These are phyloP conservation scores for Silurus glanis DNA, from an alignment of 2,113 vertebrate genomes.

Conservation along the genomic window DNA sequence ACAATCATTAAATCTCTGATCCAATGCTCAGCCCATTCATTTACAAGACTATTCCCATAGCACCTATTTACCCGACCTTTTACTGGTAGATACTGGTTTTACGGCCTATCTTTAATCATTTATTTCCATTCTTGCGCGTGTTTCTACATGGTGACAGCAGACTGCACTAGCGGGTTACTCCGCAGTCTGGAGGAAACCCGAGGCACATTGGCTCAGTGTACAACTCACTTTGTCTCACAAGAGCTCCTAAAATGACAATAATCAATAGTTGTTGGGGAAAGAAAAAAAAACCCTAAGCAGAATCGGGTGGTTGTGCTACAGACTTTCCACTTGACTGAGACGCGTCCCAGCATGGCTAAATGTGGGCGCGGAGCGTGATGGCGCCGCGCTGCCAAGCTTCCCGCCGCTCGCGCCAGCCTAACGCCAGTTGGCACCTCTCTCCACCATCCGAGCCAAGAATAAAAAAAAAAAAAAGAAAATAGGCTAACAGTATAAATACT, in stretches of 20 bases:
- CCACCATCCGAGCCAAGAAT: slow-evolving; percentile 64
- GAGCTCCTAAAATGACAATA: slow-evolving; percentile 32
- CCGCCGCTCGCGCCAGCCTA: slow-evolving; percentile 63
- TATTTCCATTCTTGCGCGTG: slow-evolving; percentile 18
- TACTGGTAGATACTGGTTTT: slow-evolving; percentile 27
- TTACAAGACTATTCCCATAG: slow-evolving; percentile 10
- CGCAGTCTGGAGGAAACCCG: background rate
- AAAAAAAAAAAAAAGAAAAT: slow-evolving; percentile 47
- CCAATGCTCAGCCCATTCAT: slow-evolving; percentile 44
- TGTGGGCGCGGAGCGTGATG: slow-evolving; percentile 72
- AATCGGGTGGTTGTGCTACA: slow-evolving; percentile 54
- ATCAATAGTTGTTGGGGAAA: slow-evolving; percentile 27
- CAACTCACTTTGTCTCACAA: background rate
- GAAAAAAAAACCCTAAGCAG: background rate
- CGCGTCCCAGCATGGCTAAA: slow-evolving; percentile 73
- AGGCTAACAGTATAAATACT: slow-evolving; percentile 69
- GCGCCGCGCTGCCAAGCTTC: slow-evolving; percentile 68
- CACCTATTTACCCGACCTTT: slow-evolving; percentile 13
- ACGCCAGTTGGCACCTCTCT: slow-evolving; percentile 73
- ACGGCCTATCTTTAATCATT: background rate
- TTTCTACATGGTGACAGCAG: background rate
- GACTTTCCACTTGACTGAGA: slow-evolving; percentile 68
- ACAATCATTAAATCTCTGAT: slow-evolving; percentile 59
- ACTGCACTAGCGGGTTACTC: background rate
- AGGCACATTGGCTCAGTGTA: background rate